Evolutionary conservation across 2,888 invertebrate genomes (phyloP), one percentile per base, ranked within the genome.

Genomic region (Ophonus ardosiacus): DNA sequence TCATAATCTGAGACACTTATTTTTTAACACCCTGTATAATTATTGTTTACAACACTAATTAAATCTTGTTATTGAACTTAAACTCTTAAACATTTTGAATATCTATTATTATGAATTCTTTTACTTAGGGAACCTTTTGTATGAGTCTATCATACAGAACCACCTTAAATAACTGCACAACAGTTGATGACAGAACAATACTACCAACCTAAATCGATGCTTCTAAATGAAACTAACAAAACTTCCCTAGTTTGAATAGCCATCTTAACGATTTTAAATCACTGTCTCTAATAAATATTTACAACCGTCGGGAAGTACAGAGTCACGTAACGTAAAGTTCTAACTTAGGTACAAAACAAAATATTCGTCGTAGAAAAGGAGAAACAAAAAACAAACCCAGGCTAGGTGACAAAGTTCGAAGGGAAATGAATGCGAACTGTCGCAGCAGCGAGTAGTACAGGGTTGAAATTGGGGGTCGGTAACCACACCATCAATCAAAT

Each of bases 401-500:
- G 10, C 6, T 0, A 24, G 5, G 21, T n/a, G 7, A 18, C 59
- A 63, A 24, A 63, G 68, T 51, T 51, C 13, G 43, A 51, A 68
- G 68, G 24, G 68, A 68, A 68, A 68, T 74, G 74, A 74, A 74
- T 74, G 74, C 51, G 74, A 74, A 74, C 74, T 51, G 21, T 51
- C 56, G 40, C 17, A 31, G 31, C 31, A 31, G 13, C 0, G 24
- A 24, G 63, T 24, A 15, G 38, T 13, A 68, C 68, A 38, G 68
- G 15, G 68, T 38, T 24, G 68, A 13, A 8, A 13, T 8, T 0
- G 13, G 63, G 31, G 63, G 63, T 63, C 40, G 15, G 74, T 74
- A 74, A 51, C 51, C 74, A 74, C 6, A 43, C 74, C 43, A 74
- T 74, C 74, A 74, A 74, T 74, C 74, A 51, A 51, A 74, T 43